phyloP scores from a whole-genome alignment of 2,888 invertebrate genomes.

The Lithophane ornitopus region DNA sequence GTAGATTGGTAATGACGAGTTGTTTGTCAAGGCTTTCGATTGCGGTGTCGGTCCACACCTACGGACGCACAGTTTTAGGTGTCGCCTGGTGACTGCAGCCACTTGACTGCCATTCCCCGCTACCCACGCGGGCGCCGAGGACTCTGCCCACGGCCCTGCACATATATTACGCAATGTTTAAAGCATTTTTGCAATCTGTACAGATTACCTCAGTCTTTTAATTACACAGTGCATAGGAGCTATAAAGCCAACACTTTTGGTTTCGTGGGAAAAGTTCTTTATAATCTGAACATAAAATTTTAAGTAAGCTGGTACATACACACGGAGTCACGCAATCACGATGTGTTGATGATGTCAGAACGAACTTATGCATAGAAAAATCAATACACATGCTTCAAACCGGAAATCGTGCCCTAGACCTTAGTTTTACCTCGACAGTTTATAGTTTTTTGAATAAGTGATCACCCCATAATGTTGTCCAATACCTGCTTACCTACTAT shows the following conservation, averaged over 20 bases:
- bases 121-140: constrained; percentile 82
- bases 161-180: constrained; percentile 72
- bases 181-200: constrained; percentile 67
- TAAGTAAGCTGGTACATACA: constrained; percentile 25
- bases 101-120: constrained; percentile 75
- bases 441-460: constrained; percentile 37
- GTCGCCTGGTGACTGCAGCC: constrained; percentile 75
- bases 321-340: constrained; percentile 53
- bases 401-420: constrained; percentile 58
- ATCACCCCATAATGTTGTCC: constrained; percentile 2
- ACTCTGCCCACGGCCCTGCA: constrained; percentile 79
- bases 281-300: constrained; percentile 39
- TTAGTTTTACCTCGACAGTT: constrained; percentile 30
- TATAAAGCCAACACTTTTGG: constrained; percentile 28
- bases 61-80: constrained; percentile 76
- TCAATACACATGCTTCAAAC: constrained; percentile 47
- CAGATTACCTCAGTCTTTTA: constrained; percentile 27
- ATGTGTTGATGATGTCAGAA: constrained; percentile 62
- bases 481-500: background rate
- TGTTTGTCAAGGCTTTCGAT: constrained; percentile 79
- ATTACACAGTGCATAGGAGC: constrained; percentile 28
- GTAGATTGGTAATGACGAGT: constrained; percentile 73
- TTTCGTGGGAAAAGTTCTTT: constrained; percentile 48
- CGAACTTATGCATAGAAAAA: constrained; percentile 48
- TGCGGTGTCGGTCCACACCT: constrained; percentile 78